Evolutionary conservation across 1,140 invertebrate genomes (phyloP).

Genomic region (Pachypsylla venusta): DNA sequence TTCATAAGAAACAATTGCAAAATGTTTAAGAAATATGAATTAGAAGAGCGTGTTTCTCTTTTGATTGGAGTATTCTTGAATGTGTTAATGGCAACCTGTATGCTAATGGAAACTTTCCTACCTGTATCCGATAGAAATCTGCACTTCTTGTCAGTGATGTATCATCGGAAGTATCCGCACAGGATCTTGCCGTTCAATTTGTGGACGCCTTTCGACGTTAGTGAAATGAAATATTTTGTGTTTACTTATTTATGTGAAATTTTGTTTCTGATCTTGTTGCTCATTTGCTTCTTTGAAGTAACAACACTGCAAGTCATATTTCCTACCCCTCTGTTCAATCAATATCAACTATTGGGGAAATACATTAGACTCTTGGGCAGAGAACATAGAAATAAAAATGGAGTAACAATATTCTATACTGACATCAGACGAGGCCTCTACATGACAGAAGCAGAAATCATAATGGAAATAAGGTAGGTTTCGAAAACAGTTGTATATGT

Average conservation of each 20-base stretch:
- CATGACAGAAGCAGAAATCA: not conserved
- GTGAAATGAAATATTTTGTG: not conserved
- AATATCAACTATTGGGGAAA: not conserved
- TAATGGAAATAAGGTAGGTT: too few relatives aligned
- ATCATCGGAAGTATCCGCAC: not conserved
- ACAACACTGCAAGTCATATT: not conserved
- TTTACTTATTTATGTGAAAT: not conserved
- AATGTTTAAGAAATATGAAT: not conserved
- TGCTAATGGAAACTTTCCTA: not conserved
- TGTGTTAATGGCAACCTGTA: not conserved
- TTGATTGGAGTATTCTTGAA: not conserved
- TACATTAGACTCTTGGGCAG: not conserved
- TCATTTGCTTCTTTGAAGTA: not conserved
- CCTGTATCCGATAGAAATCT: not conserved
- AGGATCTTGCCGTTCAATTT: not conserved
- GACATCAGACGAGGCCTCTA: not conserved
- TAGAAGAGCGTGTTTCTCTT: not conserved
- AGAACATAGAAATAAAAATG: not conserved
- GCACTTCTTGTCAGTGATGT: not conserved
- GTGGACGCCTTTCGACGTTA: not conserved
- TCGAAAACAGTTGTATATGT: too few relatives aligned
- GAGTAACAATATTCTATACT: not conserved
- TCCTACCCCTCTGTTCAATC: not conserved
- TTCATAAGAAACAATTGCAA: not conserved
- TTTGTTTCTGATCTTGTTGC: not conserved